Percentiles rank a stretch among this genome's conserved stretches.
Evolutionary conservation across 2,113 vertebrate genomes (phyloP).

Genomic region (Carassius carassius): DNA sequence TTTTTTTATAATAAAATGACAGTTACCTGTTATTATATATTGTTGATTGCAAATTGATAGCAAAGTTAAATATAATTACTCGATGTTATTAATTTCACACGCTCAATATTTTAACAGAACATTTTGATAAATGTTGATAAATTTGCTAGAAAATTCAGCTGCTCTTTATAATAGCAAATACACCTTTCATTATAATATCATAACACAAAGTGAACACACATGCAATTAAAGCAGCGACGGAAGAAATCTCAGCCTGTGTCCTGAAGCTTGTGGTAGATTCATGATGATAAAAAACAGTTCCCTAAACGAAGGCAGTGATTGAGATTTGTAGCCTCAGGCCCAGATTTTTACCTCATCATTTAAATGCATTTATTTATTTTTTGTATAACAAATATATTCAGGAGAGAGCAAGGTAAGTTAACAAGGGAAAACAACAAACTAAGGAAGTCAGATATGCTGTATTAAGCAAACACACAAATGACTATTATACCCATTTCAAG

Average conservation of each 20-base stretch:
- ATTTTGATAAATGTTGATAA: background rate
- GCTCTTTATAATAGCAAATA: background rate
- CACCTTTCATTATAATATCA: background rate
- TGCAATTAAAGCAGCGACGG: background rate
- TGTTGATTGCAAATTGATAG: background rate
- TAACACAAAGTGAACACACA: background rate
- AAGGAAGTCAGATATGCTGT: slow-evolving; percentile 5
- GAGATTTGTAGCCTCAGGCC: background rate
- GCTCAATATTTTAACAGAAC: too few relatives aligned
- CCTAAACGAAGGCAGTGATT: background rate
- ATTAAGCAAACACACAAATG: slow-evolving; percentile 43
- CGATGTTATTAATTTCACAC: too few relatives aligned
- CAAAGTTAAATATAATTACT: background rate
- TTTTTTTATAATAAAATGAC: background rate
- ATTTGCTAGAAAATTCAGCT: background rate
- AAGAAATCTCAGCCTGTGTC: background rate
- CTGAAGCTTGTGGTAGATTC: slow-evolving; percentile 3
- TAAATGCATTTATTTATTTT: slow-evolving; percentile 19
- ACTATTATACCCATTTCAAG: slow-evolving; percentile 48
- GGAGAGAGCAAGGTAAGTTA: background rate
- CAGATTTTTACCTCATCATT: background rate
- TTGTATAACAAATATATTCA: slow-evolving; percentile 17
- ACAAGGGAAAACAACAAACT: background rate
- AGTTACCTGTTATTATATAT: background rate
- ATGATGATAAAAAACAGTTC: background rate